Evolutionary conservation across 2,797 vertebrate genomes (phyloP).

Genomic region (Cossypha polioptera): DNA sequence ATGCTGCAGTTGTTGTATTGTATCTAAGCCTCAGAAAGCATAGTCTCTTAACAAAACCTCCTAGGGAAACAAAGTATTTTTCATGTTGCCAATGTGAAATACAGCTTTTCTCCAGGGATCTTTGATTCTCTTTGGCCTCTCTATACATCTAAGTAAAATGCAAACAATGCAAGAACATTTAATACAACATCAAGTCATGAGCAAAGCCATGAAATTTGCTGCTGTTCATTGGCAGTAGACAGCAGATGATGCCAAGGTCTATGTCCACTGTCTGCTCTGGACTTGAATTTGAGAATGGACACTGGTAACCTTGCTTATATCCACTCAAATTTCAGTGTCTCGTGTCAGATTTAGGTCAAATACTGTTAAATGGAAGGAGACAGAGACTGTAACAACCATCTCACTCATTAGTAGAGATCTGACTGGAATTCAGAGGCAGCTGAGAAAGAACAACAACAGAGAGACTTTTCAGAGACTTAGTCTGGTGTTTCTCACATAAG

Average conservation of each 20-base stretch:
- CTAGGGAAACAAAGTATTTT: neutral
- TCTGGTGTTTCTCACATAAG: neutral
- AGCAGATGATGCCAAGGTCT: neutral
- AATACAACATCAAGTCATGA: neutral
- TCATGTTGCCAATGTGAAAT: neutral
- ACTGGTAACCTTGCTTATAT: neutral
- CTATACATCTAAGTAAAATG: neutral
- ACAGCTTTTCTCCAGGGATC: neutral
- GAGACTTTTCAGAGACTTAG: neutral
- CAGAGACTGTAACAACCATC: neutral
- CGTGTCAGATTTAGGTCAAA: neutral
- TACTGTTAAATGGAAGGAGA: neutral
- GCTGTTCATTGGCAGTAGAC: neutral
- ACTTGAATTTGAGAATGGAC: neutral
- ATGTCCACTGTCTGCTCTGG: neutral
- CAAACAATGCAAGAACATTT: neutral
- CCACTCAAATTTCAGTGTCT: neutral
- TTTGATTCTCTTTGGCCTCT: neutral
- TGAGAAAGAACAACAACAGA: neutral
- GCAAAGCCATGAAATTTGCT: neutral
- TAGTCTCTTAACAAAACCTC: neutral
- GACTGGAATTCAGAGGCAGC: neutral
- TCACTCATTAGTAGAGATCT: neutral
- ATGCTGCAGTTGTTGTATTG: neutral
- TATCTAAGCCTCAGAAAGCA: neutral